Evolutionary conservation across 2,113 vertebrate genomes (phyloP).

Genomic region (Cariama cristata): DNA sequence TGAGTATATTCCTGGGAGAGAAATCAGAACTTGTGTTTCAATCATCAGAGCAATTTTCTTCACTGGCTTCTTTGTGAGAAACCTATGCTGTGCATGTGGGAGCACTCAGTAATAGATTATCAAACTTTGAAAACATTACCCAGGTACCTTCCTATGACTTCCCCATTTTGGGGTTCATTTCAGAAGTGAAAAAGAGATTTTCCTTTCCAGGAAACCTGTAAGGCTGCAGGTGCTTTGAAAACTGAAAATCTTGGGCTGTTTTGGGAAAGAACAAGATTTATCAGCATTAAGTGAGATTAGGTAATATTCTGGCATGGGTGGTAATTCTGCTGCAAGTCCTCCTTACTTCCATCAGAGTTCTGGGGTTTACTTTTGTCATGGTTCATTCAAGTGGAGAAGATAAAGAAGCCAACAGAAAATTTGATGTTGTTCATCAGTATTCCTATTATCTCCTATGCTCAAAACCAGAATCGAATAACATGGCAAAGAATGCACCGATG

Average conservation of each 20-base stretch:
- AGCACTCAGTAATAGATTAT: conserved; percentile 1
- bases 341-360: not conserved
- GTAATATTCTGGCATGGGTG: conserved; percentile 16
- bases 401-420: not conserved
- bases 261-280: not conserved
- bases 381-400: not conserved
- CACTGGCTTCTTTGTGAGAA: not conserved
- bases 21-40: conserved; percentile 20
- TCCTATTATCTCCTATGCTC: not conserved
- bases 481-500: accelerated
- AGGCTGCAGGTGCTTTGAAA: conserved; percentile 11
- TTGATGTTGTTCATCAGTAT: not conserved
- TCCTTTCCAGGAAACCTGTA: not conserved
- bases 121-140: not conserved
- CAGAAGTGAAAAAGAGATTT: not conserved
- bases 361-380: not conserved
- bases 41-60: conserved; percentile 35
- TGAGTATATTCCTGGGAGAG: not conserved
- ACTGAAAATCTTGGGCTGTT: not conserved
- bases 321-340: not conserved
- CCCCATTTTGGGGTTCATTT: not conserved
- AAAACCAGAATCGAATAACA: not conserved
- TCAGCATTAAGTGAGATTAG: not conserved
- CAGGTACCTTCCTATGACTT: not conserved
- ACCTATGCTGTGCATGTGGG: not conserved